phyloP scores from a whole-genome alignment of 2,797 vertebrate species.

The Leptodactylus fallax region DNA sequence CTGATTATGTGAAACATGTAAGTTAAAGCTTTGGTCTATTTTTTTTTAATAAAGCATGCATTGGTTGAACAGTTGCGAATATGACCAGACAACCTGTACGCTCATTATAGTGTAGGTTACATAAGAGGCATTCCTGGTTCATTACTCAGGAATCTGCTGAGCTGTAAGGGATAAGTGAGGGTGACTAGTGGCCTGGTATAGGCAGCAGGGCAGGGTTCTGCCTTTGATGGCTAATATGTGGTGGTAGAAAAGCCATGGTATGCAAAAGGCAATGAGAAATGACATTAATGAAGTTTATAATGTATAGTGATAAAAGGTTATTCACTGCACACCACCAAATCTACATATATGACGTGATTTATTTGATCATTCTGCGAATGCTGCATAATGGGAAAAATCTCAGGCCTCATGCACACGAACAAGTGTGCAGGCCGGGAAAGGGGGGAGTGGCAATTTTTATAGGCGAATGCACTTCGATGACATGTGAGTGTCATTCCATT shows the following conservation, averaged over 20 bases:
- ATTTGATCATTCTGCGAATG: too few relatives aligned
- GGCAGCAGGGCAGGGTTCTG: too few relatives aligned
- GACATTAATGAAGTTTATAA: too few relatives aligned
- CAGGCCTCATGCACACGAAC: too few relatives aligned
- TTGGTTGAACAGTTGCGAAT: background rate
- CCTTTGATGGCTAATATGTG: background rate
- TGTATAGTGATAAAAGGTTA: too few relatives aligned
- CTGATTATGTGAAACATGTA: background rate
- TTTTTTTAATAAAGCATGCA: background rate
- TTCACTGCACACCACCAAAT: too few relatives aligned
- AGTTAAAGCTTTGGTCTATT: background rate
- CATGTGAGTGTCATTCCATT: too few relatives aligned
- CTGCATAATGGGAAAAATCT: too few relatives aligned
- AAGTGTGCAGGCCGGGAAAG: too few relatives aligned
- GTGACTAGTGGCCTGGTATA: constrained; percentile 24
- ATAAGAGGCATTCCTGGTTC: constrained; percentile 20
- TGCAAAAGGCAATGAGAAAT: background rate
- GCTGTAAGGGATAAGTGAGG: constrained; percentile 13
- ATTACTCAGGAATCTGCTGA: constrained; percentile 32
- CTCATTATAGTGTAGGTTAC: constrained; percentile 34
- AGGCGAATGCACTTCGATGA: too few relatives aligned
- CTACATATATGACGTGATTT: too few relatives aligned
- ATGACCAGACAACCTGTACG: background rate
- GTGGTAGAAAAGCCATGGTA: background rate
- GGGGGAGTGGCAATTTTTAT: too few relatives aligned